Conservation (phyloP, 2,888 invertebrate genomes). For the Lithophane ornitopus region DNA sequence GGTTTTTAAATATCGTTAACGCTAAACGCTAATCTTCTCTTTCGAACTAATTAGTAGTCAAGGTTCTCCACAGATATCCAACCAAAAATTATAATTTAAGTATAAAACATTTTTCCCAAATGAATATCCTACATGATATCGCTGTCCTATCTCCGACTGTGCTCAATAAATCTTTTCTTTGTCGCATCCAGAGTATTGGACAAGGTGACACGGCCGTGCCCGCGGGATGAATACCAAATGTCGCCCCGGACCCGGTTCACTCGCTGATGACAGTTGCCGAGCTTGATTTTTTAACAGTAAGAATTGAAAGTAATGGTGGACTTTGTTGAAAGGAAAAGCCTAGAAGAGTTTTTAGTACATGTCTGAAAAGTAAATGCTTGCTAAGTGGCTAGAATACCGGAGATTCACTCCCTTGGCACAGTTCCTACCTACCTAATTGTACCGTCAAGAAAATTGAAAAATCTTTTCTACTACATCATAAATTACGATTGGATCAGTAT, state of each 20-base stretch:
- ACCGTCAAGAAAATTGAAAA: too few species aligned
- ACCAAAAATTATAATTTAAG: slow-evolving; percentile 14
- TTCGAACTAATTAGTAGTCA: background rate
- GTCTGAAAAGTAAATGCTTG: background rate
- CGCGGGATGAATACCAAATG: slow-evolving; percentile 74
- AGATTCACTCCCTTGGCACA: too few species aligned
- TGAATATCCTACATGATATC: slow-evolving; percentile 41
- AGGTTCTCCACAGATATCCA: background rate
- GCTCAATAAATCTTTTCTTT: slow-evolving; percentile 68
- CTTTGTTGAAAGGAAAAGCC: slow-evolving; percentile 12
- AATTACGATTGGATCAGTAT: too few species aligned
- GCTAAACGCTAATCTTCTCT: background rate
- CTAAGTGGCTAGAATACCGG: too few species aligned
- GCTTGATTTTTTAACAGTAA: slow-evolving; percentile 59
- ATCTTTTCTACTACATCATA: too few species aligned
- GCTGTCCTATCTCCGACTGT: slow-evolving; percentile 49
- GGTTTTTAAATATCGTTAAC: background rate
- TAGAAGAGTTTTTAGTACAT: background rate
- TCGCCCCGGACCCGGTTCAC: slow-evolving; percentile 46
- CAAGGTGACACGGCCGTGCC: slow-evolving; percentile 67
- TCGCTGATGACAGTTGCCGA: slow-evolving; percentile 57
- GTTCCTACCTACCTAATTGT: too few species aligned
- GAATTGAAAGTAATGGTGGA: slow-evolving; percentile 40
- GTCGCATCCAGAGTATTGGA: slow-evolving; percentile 64
- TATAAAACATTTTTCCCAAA: slow-evolving; percentile 24